These are phyloP conservation scores for Pyrocephalus nanus DNA, from an alignment of 2,797 vertebrate genomes.

Conservation along the genomic window DNA sequence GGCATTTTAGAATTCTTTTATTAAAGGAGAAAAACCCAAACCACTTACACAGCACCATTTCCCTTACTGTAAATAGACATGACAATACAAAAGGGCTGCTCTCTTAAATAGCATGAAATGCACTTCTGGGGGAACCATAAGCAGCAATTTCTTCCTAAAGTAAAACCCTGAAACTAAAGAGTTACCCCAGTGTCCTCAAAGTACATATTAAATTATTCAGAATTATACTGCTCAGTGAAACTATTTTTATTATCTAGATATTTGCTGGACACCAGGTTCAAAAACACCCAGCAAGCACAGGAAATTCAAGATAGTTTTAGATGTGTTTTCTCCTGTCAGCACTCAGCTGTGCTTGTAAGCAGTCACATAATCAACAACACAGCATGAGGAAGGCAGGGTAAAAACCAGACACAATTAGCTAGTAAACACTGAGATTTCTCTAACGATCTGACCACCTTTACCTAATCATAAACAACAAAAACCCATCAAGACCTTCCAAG, in stretches of 20 bases:
- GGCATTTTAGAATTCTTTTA: not conserved
- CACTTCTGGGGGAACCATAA: not conserved
- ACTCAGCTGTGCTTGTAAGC: not conserved
- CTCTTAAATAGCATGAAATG: not conserved
- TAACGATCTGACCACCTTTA: not conserved
- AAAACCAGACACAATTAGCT: not conserved
- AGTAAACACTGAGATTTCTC: not conserved
- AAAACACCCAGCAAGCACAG: not conserved
- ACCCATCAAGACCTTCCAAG: not conserved
- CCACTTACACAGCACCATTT: not conserved
- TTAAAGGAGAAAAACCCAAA: not conserved
- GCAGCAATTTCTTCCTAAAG: not conserved
- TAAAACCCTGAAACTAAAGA: not conserved
- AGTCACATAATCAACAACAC: not conserved
- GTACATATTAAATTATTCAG: not conserved
- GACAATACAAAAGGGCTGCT: not conserved
- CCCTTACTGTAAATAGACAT: not conserved
- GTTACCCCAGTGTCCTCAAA: not conserved
- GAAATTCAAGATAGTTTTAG: not conserved
- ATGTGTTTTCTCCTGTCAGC: not conserved
- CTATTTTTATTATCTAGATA: not conserved
- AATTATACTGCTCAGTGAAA: not conserved
- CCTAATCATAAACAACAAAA: not conserved
- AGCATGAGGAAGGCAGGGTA: not conserved
- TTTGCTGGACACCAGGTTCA: not conserved